Evolutionary conservation across 1,140 invertebrate species (phyloP).

Genomic region (Hesperophylax magnus): DNA sequence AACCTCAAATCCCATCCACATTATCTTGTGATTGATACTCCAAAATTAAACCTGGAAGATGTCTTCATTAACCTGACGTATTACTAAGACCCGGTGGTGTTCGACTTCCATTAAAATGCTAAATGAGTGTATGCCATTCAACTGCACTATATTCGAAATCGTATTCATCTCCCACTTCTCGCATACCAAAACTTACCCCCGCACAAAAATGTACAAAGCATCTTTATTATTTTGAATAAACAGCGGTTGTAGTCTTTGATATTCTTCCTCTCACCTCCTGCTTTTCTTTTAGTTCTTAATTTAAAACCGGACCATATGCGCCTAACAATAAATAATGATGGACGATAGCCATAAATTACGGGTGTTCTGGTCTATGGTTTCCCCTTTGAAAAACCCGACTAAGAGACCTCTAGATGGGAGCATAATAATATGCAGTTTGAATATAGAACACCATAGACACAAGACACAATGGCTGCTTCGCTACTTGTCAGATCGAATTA

Average conservation of each 20-base stretch:
- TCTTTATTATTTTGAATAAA: background rate
- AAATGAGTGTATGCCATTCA: background rate
- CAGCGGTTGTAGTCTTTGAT: background rate
- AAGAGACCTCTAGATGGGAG: background rate
- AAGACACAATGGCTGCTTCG: slow-evolving; percentile 22
- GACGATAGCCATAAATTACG: slow-evolving; percentile 31
- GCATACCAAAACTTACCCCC: background rate
- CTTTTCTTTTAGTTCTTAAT: background rate
- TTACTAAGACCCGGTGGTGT: background rate
- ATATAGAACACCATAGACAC: slow-evolving; percentile 25
- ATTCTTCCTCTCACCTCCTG: background rate
- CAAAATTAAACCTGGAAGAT: background rate
- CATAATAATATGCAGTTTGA: slow-evolving; percentile 24
- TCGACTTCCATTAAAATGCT: slow-evolving; percentile 6
- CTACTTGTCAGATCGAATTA: background rate
- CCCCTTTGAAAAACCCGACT: slow-evolving; percentile 4
- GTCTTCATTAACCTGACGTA: slow-evolving; percentile 5
- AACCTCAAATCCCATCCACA: too few relatives aligned
- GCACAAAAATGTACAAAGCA: background rate
- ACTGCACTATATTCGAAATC: slow-evolving; percentile 7
- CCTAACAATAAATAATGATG: slow-evolving; percentile 34
- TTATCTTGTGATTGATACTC: too few relatives aligned
- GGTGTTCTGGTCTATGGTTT: background rate
- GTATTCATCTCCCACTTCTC: background rate
- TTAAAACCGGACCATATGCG: slow-evolving; percentile 12